Evolutionary conservation across 2,113 vertebrate species (phyloP), one percentile per base, ranked within the genome.

Genomic region (Melanostigma gelatinosum): DNA sequence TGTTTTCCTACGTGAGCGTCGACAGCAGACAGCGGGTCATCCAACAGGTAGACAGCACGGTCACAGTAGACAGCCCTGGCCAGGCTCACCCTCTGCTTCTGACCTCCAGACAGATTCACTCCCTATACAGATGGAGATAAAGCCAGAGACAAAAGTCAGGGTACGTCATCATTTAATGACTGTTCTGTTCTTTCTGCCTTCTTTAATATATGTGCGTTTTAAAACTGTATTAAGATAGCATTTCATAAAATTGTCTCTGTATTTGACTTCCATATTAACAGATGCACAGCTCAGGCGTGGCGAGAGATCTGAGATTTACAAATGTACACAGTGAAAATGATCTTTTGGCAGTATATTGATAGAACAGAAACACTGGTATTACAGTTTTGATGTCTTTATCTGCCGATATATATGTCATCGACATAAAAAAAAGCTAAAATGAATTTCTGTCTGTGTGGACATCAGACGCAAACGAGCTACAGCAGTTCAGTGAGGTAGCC

Each of bases 1-100:
- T 99, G 96, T 46, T 96, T 98, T 8, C 98, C 98, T 10, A 99
- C 98, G 0, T 99, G 97, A 22, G 97, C 96, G 0, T 99, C 98
- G 4, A 99, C 97, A 0, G 97, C 97, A 2, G 98, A 99, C 42
- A 99, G 94, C 0, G 98, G 97, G 83, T 99, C 97, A 0, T 99
- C 98, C 10, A 98, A 90, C 67, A 99, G 92, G 89, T 97, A 99
- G 60, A 97, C 24, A 7, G 96, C 94, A 0, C 96, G 90, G 70
- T 97, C 87, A 24, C 95, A 97, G 91, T 97, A 98, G 61, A 99
- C 96, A 0, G 98, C 97, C 54, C 97, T 93, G 71, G 98, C 98
- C 84, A 99, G 92, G 84, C 97, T 98, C 84, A 99, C 96, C 3
- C 98, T 90, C 87, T 99, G 97, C 67, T 99, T 99, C 94, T 99